These are phyloP conservation scores for Drosophila nigricruria DNA, from an alignment of 2,888 invertebrate species.

Conservation along the genomic window DNA sequence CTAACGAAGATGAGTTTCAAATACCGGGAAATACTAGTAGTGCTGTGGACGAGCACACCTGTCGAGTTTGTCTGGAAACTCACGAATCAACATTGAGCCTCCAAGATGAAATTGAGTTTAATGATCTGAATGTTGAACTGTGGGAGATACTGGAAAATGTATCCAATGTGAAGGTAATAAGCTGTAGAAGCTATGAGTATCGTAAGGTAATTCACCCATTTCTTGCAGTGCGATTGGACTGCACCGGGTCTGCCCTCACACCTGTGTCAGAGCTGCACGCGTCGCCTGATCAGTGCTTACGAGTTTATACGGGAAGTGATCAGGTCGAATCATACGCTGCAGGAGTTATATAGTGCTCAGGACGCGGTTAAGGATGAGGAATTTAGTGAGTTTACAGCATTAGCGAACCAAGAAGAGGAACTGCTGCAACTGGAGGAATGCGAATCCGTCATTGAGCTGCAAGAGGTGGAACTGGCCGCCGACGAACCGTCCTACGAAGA, in stretches of 20 bases:
- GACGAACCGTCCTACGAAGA: not conserved
- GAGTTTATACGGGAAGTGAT: constrained; percentile 78
- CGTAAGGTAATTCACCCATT: not conserved
- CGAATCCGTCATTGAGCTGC: constrained; percentile 36
- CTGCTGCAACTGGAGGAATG: constrained; percentile 25
- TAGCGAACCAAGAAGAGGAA: constrained; percentile 10
- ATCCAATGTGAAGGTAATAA: constrained; percentile 70
- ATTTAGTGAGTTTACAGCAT: constrained; percentile 12
- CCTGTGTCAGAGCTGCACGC: constrained; percentile 77
- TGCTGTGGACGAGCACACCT: constrained; percentile 47
- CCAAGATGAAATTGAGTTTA: constrained; percentile 75
- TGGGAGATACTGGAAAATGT: constrained; percentile 73
- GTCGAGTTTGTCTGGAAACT: constrained; percentile 77
- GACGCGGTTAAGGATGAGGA: not conserved
- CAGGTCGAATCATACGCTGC: constrained; percentile 68
- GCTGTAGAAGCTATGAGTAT: not conserved
- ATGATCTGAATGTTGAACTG: constrained; percentile 63
- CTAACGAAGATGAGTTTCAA: constrained; percentile 3
- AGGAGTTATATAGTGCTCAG: constrained; percentile 34
- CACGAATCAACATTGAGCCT: constrained; percentile 69
- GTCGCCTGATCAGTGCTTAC: constrained; percentile 76
- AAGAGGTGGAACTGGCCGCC: constrained; percentile 17
- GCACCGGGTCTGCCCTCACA: constrained; percentile 66
- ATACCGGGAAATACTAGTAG: not conserved
- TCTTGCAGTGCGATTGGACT: constrained; percentile 56